Evolutionary conservation across 35 echinoderm and acorn worm species (phyloP), one percentile per base, ranked within the genome.

Genomic region (Patiria miniata): DNA sequence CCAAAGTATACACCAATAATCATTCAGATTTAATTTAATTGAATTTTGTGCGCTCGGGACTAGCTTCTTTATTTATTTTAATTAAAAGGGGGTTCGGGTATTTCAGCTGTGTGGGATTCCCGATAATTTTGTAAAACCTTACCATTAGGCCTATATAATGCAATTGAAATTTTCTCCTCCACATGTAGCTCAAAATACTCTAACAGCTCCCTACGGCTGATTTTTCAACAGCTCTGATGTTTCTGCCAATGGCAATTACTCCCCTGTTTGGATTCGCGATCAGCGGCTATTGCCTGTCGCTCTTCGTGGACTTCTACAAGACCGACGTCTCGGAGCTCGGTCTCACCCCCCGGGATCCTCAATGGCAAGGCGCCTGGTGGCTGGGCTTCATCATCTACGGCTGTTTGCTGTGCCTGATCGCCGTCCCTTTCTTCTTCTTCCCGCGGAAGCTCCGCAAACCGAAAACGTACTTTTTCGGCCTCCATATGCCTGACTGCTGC

Each of bases 291-390:
- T 83, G 56, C 36, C 40, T 90, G 15, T 30, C 40, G 14, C 19
- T 83, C 21, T 90, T 73, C 26, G 87, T 90, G 10, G 87, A 90
- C 37, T 82, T 90, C 42, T 61, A 40, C 34, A 53, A 52, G 10
- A 59, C 82, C 2, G 59, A 76, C 5, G 28, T 42, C 12, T 60
- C 53, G 1, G 61, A 81, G 38, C 26, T 88, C 1, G 39, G 39
- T 19, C 28, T 90, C 5, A 83, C 79, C 16, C 87, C 87, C 17
- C 53, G 68, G 6, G 78, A 81, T 73, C 39, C 52, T 36, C 79
- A 36, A 21, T 90, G 87, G 87, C 79, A 83, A 8, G 87, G 87
- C 17, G 87, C 87, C 4, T 90, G 87, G 87, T 90, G 87, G 87
- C 87, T 90, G 37, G 87, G 65, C 8, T 73, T 73, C 65, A n/a